phyloP scores from a whole-genome alignment of 2,113 vertebrate species.

The Lipotes vexillifer region DNA sequence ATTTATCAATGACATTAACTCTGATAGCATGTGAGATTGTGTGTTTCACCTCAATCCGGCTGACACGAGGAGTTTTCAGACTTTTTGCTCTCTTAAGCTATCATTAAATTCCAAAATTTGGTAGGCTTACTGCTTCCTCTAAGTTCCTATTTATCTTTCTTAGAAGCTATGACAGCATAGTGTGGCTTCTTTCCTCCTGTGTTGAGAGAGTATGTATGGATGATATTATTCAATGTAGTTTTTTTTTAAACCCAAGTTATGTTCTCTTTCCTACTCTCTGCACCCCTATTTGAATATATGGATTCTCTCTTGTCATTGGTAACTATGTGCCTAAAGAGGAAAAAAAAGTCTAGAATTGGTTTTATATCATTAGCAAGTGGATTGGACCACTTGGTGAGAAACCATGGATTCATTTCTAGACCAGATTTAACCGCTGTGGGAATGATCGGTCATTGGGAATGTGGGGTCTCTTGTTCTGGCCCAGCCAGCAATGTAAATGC shows the following conservation, averaged over 20 bases:
- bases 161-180: neutral
- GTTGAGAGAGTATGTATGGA: neutral
- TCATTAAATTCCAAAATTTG: neutral
- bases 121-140: neutral
- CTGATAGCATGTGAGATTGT: neutral
- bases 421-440: neutral
- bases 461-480: neutral
- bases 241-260: neutral
- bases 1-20: neutral
- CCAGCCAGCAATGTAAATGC: neutral
- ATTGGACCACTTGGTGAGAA: neutral
- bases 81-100: neutral
- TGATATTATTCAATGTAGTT: neutral
- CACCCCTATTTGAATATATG: neutral
- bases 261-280: neutral
- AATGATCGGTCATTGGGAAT: neutral
- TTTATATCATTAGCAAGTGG: neutral
- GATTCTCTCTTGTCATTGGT: neutral
- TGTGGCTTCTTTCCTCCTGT: neutral
- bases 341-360: neutral
- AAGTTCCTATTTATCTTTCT: neutral
- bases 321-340: neutral
- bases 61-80: neutral
- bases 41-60: neutral
- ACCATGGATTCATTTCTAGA: neutral